Base-by-base conservation (phyloP, 1,140 invertebrate species). In the Brachionus paranguensis region DNA sequence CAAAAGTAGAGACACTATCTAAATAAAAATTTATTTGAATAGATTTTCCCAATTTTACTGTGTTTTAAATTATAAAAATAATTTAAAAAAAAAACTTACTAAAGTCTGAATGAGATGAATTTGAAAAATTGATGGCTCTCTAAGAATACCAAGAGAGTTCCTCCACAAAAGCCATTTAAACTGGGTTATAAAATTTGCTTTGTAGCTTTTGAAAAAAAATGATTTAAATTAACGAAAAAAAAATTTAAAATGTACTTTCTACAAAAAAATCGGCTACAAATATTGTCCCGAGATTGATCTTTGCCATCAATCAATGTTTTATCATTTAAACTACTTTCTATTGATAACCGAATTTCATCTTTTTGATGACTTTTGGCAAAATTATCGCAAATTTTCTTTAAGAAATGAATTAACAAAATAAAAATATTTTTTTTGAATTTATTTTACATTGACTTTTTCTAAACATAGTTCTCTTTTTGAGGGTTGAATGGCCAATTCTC, bases 401-500 rank as follows among this genome's bases (percentile, higher is more conserved):
- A 60, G 11, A 29, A 45, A 37, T 8, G 3, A 27, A n/a, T 14
- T 60, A 53, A 20, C 3, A 79, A 64, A 17, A 50, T 50, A 5
- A 50, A n/a, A 50, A 47, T 11, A 55, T 27, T 33, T 27, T n/a
- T 47, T n/a, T 50, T 50, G 3, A n/a, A 50, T 50, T 50, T 14
- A 50, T 37, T 33, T 60, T 55, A 70, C 64, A 50, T 70, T 60
- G 20, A 84, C 53, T 33, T 70, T 24, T 50, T 29, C 27, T 12
- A 84, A n/a, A 84, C 89, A 90, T 3, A 93, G 91, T 33, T 92
- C 91, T 88, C 96, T 95, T 53, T 92, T 91, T 0, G 93, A 94
- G 0, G 96, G 95, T 17, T 94, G 92, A 1, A 97, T 93, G 0
- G 96, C 81, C 14, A 84, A 55, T 84, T 84, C 27, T 27, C 47